Conservation (phyloP, 2,888 invertebrate genomes). For the Ormyrus pomaceus region DNA sequence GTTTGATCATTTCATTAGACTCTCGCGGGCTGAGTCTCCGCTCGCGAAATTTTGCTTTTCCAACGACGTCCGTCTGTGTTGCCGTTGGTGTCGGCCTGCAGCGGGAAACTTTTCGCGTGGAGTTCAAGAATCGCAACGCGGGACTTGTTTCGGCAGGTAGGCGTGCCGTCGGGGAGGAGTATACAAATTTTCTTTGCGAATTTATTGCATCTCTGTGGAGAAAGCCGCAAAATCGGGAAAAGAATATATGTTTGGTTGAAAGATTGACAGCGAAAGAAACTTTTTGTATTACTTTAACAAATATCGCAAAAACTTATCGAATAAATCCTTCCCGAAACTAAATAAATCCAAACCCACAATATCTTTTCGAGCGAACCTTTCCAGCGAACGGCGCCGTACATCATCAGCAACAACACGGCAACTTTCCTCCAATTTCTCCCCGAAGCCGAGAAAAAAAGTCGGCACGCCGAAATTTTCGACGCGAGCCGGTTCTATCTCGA, state of each 20-base stretch:
- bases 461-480: no score
- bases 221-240: not conserved
- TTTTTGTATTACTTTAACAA: no score
- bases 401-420: no score
- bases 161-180: no score
- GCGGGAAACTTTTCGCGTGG: not conserved
- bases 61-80: constrained; percentile 40
- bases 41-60: constrained; percentile 57
- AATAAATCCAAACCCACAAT: no score
- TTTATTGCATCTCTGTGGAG: not conserved
- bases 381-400: no score
- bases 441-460: no score
- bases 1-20: constrained; percentile 60
- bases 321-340: no score
- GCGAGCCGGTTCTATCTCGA: not conserved
- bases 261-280: no score
- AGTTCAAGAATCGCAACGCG: constrained; percentile 8
- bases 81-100: not conserved
- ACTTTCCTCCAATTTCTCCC: no score
- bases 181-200: not conserved
- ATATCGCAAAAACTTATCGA: no score
- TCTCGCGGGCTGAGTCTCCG: constrained; percentile 46
- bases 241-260: not conserved
- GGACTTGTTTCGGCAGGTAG: not conserved
- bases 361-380: no score